Evolutionary conservation across 2,113 vertebrate species (phyloP).

Genomic region (Isurus oxyrinchus): DNA sequence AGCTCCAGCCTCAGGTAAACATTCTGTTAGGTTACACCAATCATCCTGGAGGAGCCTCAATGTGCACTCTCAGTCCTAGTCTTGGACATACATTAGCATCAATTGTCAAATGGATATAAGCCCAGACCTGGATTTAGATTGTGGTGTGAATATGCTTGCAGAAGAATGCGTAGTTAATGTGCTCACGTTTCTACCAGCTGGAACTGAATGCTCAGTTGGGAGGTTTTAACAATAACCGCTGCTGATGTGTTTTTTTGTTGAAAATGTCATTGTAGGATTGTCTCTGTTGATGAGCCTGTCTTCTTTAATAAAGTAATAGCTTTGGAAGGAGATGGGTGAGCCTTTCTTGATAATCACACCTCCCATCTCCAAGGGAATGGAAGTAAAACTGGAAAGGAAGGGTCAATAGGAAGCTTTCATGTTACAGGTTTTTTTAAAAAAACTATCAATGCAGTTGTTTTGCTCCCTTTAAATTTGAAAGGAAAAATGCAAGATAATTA

Average conservation of each 20-base stretch:
- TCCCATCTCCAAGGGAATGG: not conserved
- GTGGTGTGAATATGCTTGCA: not conserved
- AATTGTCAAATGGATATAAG: not conserved
- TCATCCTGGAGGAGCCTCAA: not conserved
- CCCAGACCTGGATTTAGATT: not conserved
- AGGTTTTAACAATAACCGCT: not conserved
- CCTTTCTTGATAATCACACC: not conserved
- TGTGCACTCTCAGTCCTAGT: not conserved
- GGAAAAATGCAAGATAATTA: not conserved
- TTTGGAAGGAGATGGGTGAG: not conserved
- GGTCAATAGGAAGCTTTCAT: not conserved
- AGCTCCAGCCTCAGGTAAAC: not conserved
- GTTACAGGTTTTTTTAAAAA: not conserved
- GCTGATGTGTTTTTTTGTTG: not conserved
- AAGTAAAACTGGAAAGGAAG: not conserved
- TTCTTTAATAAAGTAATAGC: not conserved
- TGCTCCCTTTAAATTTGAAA: not conserved
- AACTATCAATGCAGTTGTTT: not conserved
- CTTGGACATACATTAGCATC: not conserved
- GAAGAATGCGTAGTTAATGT: not conserved
- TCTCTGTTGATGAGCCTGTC: not conserved
- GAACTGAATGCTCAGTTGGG: not conserved
- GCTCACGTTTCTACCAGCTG: not conserved
- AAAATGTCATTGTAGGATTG: not conserved
- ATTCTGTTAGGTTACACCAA: not conserved